Evolutionary conservation across 23 tunicate species (phyloP), one percentile per base, ranked within the genome.

Genomic region (Halocynthia roretzi): DNA sequence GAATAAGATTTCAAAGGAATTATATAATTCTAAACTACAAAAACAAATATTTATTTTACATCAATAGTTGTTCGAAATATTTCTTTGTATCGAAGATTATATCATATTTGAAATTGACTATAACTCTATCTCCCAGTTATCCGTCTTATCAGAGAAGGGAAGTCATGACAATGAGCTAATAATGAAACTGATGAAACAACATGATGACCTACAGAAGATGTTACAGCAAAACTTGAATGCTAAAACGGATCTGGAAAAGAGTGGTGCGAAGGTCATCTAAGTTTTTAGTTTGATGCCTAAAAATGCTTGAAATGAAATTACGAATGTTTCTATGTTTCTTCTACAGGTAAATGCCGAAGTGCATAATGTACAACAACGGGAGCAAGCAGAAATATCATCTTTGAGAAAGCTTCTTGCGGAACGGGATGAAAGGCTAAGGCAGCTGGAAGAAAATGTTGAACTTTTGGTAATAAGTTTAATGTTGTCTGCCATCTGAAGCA

Each of bases 131-230:
- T 50, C 51, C 10, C 83, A 92, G 98, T 75, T 86, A 8, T 22
- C 74, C 5, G 83, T 92, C 58, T 70, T 92, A 56, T 66, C 91
- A 8, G 98, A 85, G 44, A 92, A 92, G 71, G 98, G 92, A 9
- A 55, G 61, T 6, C 98, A 92, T 72, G 98, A 92, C 76, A 92
- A 92, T 74, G 98, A 92, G 73, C 63, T 91, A 0, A 91, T 91
- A 18, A 76, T 66, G 60, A 91, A 91, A 8, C 54, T 91, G 50
- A 91, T 86, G 87, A 85, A 72, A 80, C 97, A 91, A 65, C 97
- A 91, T 54, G 97, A 91, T 63, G 49, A 60, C 17, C 64, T 91
- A 61, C 97, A 91, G 57, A 82, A 81, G 53, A 54, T 91, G 15
- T 51, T 91, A 57, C 83, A 91, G 72, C 78, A 84, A 44, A 68